Evolutionary conservation across 2,888 invertebrate genomes (phyloP), one percentile per base, ranked within the genome.

Genomic region (Gerris lacustris): DNA sequence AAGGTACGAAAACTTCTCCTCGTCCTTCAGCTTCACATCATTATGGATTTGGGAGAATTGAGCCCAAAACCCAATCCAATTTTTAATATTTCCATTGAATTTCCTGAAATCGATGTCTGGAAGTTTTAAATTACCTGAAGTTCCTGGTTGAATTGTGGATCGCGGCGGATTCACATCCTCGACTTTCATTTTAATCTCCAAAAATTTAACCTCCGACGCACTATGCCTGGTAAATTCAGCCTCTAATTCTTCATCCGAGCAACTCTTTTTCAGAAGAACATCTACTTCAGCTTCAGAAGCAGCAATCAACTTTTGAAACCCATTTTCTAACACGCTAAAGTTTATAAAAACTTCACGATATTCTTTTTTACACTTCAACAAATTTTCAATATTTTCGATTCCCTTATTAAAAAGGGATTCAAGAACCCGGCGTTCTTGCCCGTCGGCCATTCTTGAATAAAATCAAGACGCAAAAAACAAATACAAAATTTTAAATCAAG

Each of bases 11-110:
- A 77, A 76, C 67, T 76, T 76, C 47, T 76, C 75, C 69, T 73
- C 73, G 0, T 69, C 9, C 63, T 44, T 45, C 11, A 75, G 15
- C 6, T 70, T 66, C 44, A 67, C 62, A 69, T 76, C 77, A 44
- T 76, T 75, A 66, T 77, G 67, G 43, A 77, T 76, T 69, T 76
- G 76, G 47, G 70, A 45, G 66, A 76, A 76, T 31, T 75, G 75
- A 6, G 72, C 71, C 76, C 76, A 78, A 66, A 76, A 77, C 0
- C 68, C 69, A n/a, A 77, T 70, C 77, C 77, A 77, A 9, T 76
- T 73, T 62, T 71, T 73, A 6, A 75, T 43, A 47, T 74, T 70
- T 6, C 76, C 76, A 66, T 66, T 70, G 72, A 74, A 77, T 70
- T 76, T 76, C 2, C 69, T 69, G 6, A 77, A 44, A 43, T 17